phyloP scores from a whole-genome alignment of 2,888 invertebrate genomes.

The Deroplatys truncata region DNA sequence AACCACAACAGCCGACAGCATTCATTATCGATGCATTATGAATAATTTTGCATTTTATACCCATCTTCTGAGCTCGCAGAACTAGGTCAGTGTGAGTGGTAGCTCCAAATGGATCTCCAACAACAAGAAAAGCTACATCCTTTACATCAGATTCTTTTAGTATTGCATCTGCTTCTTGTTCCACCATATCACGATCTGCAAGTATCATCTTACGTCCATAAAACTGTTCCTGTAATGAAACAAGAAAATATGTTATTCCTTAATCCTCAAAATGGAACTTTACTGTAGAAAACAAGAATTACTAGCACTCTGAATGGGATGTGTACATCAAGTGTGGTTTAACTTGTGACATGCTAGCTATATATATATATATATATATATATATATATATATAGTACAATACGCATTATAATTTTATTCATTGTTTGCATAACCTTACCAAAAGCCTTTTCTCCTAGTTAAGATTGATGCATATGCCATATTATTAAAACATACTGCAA shows the following conservation, averaged over 20 bases:
- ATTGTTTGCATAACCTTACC: too few species aligned
- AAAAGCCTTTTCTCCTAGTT: too few species aligned
- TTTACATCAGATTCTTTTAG: constrained; percentile 65
- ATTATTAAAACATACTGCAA: too few species aligned
- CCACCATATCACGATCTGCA: constrained; percentile 94
- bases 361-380: too few species aligned
- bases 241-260: constrained; percentile 19
- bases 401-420: too few species aligned
- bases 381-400: too few species aligned
- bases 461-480: too few species aligned
- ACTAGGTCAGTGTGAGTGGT: constrained; percentile 97
- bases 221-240: constrained; percentile 72
- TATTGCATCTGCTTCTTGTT: constrained; percentile 82
- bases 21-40: constrained; percentile 99
- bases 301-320: too few species aligned
- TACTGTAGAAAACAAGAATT: too few species aligned
- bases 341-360: too few species aligned
- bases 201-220: constrained; percentile 75
- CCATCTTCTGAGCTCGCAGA: constrained; percentile 77
- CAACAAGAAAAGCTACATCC: constrained; percentile 87
- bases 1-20: constrained; percentile 92
- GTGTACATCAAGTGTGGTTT: too few species aligned
- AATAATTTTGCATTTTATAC: constrained; percentile 71
- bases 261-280: too few species aligned
- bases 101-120: constrained; percentile 97